Base-by-base conservation (phyloP, 2,797 vertebrate species). In the Anabas testudineus region DNA sequence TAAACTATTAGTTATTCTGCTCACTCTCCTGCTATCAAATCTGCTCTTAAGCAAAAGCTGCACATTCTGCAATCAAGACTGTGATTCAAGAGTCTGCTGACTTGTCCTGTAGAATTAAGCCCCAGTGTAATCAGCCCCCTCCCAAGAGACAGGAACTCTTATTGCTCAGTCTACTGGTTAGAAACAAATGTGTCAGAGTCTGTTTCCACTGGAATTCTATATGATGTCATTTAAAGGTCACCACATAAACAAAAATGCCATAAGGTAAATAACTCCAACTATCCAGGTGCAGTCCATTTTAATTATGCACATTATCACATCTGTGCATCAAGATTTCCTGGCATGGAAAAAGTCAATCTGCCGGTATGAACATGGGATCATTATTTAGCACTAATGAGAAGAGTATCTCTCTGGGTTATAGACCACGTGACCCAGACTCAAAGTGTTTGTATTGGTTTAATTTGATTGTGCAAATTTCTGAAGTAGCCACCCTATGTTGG, bases 291-390 rank as follows among this genome's bases (percentile, higher is more conserved):
- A 42, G 16, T 9, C 10, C 41, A n/a, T 42, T n/a, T 18, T 42
- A 42, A 42, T 42, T 42, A 63, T 45, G 19, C 13, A 43, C 34
- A 62, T 53, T 22, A 46, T 42, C 49, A 37, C 37, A 18, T 34
- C 7, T 65, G 45, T 47, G 18, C 10, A 22, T 49, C 45, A 45
- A 51, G 67, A 49, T 39, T 57, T 41, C 5, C 14, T 65, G 62
- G 51, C 30, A 42, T 16, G 64, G 45, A 70, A 79, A 70, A 69
- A 57, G 56, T 28, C 65, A 55, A 61, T 76, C 61, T 80, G 74
- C 59, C 37, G 46, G 47, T 6, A 28, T 21, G 19, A 56, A 10
- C 30, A 39, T 3, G 1, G 37, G 28, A 49, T 15, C 34, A 28
- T 43, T 30, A 58, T 63, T 59, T 45, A 21, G 9, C 16, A 24